phyloP scores from a whole-genome alignment of 2,888 invertebrate species.

The Cacoxenus indagator region DNA sequence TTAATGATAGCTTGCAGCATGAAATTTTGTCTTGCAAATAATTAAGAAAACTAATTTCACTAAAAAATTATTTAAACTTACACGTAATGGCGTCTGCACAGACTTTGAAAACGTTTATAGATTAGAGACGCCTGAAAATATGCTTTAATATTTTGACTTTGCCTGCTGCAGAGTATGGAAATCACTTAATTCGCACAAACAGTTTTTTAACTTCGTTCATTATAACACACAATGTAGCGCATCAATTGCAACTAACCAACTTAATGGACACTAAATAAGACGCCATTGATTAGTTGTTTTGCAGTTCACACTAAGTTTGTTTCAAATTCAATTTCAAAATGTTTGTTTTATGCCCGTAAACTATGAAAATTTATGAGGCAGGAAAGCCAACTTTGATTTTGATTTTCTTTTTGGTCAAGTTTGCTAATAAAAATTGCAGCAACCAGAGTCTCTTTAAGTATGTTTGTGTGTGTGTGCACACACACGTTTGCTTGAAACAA shows the following conservation, averaged over 20 bases:
- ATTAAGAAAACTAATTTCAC: no score
- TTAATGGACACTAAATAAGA: background rate
- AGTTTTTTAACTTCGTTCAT: background rate
- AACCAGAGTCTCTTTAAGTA: constrained; percentile 30
- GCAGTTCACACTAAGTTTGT: constrained; percentile 6
- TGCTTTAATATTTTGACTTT: background rate
- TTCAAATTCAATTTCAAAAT: constrained; percentile 19
- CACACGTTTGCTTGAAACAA: constrained; percentile 41
- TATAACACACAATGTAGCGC: background rate
- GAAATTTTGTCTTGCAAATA: no score
- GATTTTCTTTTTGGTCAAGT: constrained; percentile 34
- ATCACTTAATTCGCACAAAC: background rate
- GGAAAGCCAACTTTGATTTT: constrained; percentile 19
- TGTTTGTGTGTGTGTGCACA: constrained; percentile 27
- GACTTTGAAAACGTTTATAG: background rate
- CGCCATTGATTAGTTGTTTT: constrained; percentile 1
- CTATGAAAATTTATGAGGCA: constrained; percentile 22
- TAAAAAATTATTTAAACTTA: background rate
- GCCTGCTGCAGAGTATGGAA: background rate
- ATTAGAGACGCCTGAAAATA: background rate
- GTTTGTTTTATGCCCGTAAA: constrained; percentile 20
- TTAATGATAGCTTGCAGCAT: no score
- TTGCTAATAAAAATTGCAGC: constrained; percentile 40
- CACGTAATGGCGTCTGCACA: background rate
- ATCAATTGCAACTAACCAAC: background rate